Base-by-base conservation (phyloP, 1,140 invertebrate species). In the Acromyrmex echinatior region DNA sequence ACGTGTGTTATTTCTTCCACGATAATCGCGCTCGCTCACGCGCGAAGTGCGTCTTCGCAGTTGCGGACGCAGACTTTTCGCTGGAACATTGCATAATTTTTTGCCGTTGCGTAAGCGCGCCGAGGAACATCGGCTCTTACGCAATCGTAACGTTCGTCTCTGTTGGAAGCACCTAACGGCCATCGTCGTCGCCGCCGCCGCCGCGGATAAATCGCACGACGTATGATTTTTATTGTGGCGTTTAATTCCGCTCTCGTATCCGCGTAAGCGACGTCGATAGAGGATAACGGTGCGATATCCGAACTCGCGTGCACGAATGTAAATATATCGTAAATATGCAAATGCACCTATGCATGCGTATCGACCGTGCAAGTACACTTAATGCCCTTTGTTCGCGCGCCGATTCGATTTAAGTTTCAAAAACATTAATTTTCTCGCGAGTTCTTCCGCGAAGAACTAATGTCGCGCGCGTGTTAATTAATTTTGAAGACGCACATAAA, bases 51-150 rank as follows among this genome's bases (percentile, higher is more conserved):
- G 58, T 87, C 77, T 87, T 82, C 68, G 31, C 21, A 6, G 70
- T 21, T 9, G 28, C 81, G 31, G 77, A 70, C 63, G 73, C 85
- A 31, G 77, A 91, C 87, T 91, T 91, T 92, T 93, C 85, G 78
- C 76, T 35, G 76, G 86, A 66, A 53, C 60, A 60, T 87, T 88
- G 87, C 87, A 81, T 88, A 88, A 88, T 87, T 88, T 88, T 88
- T 81, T 39, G 80, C 56, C 53, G 80, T 82, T 82, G 80, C 68
- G 80, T 74, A 82, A 82, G 80, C 71, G 18, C 80, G 35, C 12
- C 68, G 56, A n/a, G 31, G 35, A 74, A 74, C 78, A 45, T 66
- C 68, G 74, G 28, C 39, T 28, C 68, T 87, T 87, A 53, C 62
- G 79, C 60, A 87, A 87, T 74, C 86, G 39, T 74, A 84, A 21